Percentiles rank a stretch among this genome's conserved stretches.
Conservation (phyloP, 2,113 vertebrate genomes). For the Phylloscopus trochilus region DNA sequence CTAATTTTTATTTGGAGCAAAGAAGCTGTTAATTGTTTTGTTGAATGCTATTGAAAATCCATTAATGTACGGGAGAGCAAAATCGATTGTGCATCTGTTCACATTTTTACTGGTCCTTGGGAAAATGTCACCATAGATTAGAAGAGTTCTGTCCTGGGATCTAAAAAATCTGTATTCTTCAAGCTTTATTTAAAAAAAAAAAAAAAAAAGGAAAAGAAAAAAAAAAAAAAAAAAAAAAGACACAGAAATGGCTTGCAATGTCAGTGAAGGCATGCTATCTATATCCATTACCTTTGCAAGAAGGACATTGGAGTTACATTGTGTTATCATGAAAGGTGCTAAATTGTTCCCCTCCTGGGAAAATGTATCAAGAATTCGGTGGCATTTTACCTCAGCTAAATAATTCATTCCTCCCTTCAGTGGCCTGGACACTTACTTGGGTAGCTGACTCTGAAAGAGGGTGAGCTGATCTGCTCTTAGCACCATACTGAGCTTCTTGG, state of each 20-base stretch:
- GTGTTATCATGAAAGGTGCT: neutral
- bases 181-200: neutral
- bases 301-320: neutral
- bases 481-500: neutral
- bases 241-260: neutral
- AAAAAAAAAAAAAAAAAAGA: neutral
- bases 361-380: neutral
- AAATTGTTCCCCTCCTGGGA: neutral
- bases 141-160: neutral
- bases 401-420: neutral
- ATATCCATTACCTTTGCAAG: neutral
- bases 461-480: neutral
- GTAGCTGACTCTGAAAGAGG: neutral
- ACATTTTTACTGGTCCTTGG: neutral
- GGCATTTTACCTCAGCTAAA: neutral
- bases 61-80: neutral
- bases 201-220: too few species aligned
- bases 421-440: neutral
- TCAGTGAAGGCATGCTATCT: neutral
- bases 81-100: neutral
- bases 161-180: neutral
- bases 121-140: neutral
- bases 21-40: neutral
- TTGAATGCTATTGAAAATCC: constrained; percentile 8
- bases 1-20: neutral